These are phyloP conservation scores for Scomber scombrus DNA, from an alignment of 2,113 vertebrate species.

Conservation along the genomic window DNA sequence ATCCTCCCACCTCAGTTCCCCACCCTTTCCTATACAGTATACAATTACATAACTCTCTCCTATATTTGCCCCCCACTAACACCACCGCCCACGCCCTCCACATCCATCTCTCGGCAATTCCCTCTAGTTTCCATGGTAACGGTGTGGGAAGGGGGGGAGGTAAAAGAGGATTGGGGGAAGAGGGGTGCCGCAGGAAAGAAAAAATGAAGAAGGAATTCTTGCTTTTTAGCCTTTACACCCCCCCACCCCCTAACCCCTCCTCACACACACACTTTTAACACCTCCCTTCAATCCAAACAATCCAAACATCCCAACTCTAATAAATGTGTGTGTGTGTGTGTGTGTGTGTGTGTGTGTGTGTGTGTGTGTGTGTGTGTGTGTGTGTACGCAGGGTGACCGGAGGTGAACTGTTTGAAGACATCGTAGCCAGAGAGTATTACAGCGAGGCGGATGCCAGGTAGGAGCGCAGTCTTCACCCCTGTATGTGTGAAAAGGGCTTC, in stretches of 20 bases:
- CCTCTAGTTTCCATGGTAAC: constrained; percentile 80
- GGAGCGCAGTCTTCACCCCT: constrained; percentile 7
- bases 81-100: constrained; percentile 62
- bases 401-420: constrained; percentile 87
- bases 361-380: constrained; percentile 40
- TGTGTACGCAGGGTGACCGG: constrained; percentile 81
- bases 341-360: constrained; percentile 34
- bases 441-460: constrained; percentile 87
- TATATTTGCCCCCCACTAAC: constrained; percentile 60
- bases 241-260: not conserved
- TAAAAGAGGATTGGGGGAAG: constrained; percentile 11
- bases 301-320: not conserved
- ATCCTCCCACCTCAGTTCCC: constrained; percentile 14
- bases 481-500: constrained; percentile 7
- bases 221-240: constrained; percentile 3
- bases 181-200: constrained; percentile 14
- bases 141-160: constrained; percentile 23
- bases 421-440: constrained; percentile 87
- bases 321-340: constrained; percentile 40
- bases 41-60: constrained; percentile 65
- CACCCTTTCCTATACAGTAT: constrained; percentile 13
- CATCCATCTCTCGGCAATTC: constrained; percentile 65
- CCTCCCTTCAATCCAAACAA: not conserved
- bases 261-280: not conserved
- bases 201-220: constrained; percentile 23